Evolutionary conservation across 2,888 invertebrate species (phyloP).

Genomic region (Lacanobia oleracea): DNA sequence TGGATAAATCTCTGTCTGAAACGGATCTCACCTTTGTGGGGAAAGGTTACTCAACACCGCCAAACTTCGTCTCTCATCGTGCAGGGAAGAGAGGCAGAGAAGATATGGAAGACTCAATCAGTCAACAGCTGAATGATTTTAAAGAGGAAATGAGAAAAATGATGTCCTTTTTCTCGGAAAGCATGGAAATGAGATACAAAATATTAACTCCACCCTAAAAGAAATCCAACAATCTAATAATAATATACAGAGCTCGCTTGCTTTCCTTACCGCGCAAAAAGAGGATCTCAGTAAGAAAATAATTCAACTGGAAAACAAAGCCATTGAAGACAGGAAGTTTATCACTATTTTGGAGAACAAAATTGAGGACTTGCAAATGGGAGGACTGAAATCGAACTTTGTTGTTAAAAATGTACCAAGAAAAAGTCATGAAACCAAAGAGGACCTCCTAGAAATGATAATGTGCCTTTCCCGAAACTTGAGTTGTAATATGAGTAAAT

Average conservation of each 20-base stretch:
- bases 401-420: too few relatives aligned
- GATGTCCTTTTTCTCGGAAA: background rate
- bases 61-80: background rate
- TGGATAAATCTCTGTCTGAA: background rate
- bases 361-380: too few relatives aligned
- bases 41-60: background rate
- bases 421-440: too few relatives aligned
- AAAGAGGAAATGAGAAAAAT: constrained; percentile 6
- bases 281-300: background rate
- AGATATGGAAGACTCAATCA: background rate
- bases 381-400: too few relatives aligned
- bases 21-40: background rate
- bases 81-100: too few relatives aligned
- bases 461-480: too few relatives aligned
- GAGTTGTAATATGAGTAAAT: too few relatives aligned
- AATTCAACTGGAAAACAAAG: background rate
- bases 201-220: background rate
- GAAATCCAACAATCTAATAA: constrained; percentile 1
- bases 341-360: too few relatives aligned
- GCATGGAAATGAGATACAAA: background rate
- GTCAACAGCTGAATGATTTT: background rate
- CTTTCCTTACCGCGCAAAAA: background rate
- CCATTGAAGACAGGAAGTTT: too few relatives aligned
- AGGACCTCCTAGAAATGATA: too few relatives aligned
- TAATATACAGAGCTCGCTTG: too few relatives aligned